Evolutionary conservation across 2,797 vertebrate genomes (phyloP), one percentile per base, ranked within the genome.

Genomic region (Smutsia temminckii): DNA sequence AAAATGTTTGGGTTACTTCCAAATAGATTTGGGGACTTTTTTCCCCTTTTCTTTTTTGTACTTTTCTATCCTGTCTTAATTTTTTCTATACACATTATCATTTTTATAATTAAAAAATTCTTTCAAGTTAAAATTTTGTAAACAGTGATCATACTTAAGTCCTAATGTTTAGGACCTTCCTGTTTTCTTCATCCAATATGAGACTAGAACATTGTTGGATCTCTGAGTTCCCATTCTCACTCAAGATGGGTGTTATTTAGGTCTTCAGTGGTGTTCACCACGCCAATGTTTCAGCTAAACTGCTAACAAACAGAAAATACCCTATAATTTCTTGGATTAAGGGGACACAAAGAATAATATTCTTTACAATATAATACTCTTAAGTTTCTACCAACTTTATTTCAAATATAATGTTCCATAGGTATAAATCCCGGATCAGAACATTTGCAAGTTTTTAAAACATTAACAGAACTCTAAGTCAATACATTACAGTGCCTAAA

Each of bases 281-380:
- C n/a, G 57, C 13, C 34, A 27, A 79, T 27, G 61, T 90, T 89
- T 74, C 61, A 91, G 78, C 29, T 53, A 69, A 53, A 79, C 69
- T 95, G n/a, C 63, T 85, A 75, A 66, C 7, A 93, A 96, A 37
- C 42, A 71, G 55, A 55, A 97, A 97, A 96, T 74, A 72, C 37
- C n/a, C 57, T 91, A 79, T 93, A 87, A 77, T 61, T 90, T 80
- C 75, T 94, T 85, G 14, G 34, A 93, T 49, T 63, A 89, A 51
- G 66, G 77, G 20, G 10, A 78, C 53, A 95, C 53, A 88, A 92
- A 83, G 32, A 68, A 74, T 9, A 75, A 51, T 29, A 79, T 69
- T 83, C 74, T 75, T 85, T 57, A 88, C 27, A 81, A 51, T 40
- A 85, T 85, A 91, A 89, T 34, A 74, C 40, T 85, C 59, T 12